Conservation (phyloP, 2,797 vertebrate species). For the Mormyrops attenuatus region DNA sequence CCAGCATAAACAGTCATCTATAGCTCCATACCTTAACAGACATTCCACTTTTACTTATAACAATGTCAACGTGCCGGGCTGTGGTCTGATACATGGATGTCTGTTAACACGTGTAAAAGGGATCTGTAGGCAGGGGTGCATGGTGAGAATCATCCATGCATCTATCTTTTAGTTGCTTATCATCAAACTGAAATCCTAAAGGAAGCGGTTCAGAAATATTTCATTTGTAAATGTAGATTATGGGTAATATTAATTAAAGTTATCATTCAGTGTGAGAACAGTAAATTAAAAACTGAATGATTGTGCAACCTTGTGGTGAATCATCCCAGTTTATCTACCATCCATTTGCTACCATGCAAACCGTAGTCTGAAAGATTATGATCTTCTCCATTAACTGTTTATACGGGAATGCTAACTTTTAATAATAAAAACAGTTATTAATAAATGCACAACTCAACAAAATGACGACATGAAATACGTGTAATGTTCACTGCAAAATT, state of each 20-base stretch:
- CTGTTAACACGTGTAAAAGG: not conserved
- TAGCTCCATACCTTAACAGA: not conserved
- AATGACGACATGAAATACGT: not conserved
- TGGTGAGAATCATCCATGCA: not conserved
- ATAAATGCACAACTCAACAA: not conserved
- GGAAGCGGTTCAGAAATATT: not conserved
- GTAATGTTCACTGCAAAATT: not conserved
- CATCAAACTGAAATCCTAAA: not conserved
- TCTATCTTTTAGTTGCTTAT: not conserved
- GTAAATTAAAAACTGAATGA: conserved; percentile 9
- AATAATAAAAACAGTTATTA: not conserved
- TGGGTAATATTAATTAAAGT: not conserved
- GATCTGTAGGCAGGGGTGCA: not conserved
- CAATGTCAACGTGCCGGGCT: not conserved
- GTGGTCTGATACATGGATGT: not conserved
- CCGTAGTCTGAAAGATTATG: not conserved
- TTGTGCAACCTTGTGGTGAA: conserved; percentile 6
- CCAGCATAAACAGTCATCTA: not conserved
- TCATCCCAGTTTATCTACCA: not conserved
- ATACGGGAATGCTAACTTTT: not conserved
- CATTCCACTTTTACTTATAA: not conserved
- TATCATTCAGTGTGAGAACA: not conserved
- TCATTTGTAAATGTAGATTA: conserved; percentile 1
- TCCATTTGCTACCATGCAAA: not conserved
- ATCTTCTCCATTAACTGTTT: conserved; percentile 1